phyloP scores from a whole-genome alignment of 2,888 invertebrate species.

The Dasysyrphus albostriatus region DNA sequence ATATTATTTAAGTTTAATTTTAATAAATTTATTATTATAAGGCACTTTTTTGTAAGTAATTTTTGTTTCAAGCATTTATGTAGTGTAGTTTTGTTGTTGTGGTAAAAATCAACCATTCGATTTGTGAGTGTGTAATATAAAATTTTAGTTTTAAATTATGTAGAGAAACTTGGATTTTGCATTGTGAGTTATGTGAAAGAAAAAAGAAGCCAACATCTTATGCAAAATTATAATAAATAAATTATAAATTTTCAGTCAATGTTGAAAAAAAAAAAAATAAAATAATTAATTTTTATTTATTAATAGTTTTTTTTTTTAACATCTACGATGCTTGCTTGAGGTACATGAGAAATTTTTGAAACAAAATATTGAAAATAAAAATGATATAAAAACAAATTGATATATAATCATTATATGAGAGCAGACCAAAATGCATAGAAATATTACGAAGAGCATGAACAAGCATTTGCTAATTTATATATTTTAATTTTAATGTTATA shows the following conservation, averaged over 20 bases:
- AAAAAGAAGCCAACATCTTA: constrained; percentile 75
- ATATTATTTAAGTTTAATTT: constrained; percentile 24
- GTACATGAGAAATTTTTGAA: constrained; percentile 36
- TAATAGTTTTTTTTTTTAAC: constrained; percentile 14
- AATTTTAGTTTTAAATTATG: background rate
- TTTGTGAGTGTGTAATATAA: constrained; percentile 15
- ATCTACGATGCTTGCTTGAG: constrained; percentile 43
- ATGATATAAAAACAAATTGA: constrained; percentile 1
- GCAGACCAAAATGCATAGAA: constrained; percentile 67
- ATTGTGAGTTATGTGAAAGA: constrained; percentile 57
- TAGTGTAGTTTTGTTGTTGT: constrained; percentile 30
- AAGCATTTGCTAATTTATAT: constrained; percentile 65
- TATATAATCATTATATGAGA: background rate
- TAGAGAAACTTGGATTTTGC: constrained; percentile 29
- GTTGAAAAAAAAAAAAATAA: constrained; percentile 19
- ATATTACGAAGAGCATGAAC: constrained; percentile 40
- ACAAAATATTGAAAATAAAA: constrained; percentile 23
- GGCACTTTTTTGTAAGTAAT: constrained; percentile 67
- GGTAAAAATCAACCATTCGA: constrained; percentile 43
- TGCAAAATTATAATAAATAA: constrained; percentile 57
- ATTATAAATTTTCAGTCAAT: constrained; percentile 43
- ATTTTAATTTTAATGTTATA: constrained; percentile 45
- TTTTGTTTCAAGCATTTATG: constrained; percentile 46
- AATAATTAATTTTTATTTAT: constrained; percentile 24
- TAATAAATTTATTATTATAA: constrained; percentile 50